Evolutionary conservation across 37 sponge, comb jelly and placozoan species (phyloP), one percentile per base, ranked within the genome.

Genomic region (Petrosia ficiformis): DNA sequence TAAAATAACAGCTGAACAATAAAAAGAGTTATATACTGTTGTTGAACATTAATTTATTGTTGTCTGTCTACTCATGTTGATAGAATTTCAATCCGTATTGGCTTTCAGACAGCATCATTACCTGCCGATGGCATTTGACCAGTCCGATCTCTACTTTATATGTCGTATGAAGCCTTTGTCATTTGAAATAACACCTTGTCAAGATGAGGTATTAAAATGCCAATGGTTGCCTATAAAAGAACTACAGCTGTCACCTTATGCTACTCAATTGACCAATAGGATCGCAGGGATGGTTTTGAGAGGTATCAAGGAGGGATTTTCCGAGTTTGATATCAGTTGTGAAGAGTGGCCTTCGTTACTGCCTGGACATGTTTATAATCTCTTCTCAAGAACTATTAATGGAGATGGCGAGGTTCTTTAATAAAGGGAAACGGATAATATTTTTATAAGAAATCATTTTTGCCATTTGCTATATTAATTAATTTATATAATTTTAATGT

Each of bases 51-150:
- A 36, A 36, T 2, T 35, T 36, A 11, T 39, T 28, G 21, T 38
- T 39, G 14, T 43, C 32, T 2, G 24, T 3, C 8, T 41, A 8
- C 19, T 71, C 56, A n/a, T 31, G 28, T 70, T 8, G 72, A 14
- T 71, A 89, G 90, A 86, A 42, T 90, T 83, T 34, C 76, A 58
- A 16, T 90, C 94, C 1, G 37, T 93, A 24, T 73, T 93, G 19
- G 87, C 83, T 42, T 86, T 89, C 68, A 64, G 94, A 21, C 94
- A 93, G 67, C 82, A 88, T 16, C 94, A 93, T 66, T 65, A 83
- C 57, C 65, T 85, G 61, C 79, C 86, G 2, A 2, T 67, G 43
- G 65, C 68, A 29, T 93, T 82, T 44, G 77, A 66, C n/a, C 26
- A 35, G 33, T 93, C 94, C 40, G 90, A 89, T 57, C 67, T 93